A percentile compares a stretch with the other conserved stretches of the same genome.
These are phyloP conservation scores for Notodonta ziczac DNA, from an alignment of 2,888 invertebrate genomes.

Conservation along the genomic window DNA sequence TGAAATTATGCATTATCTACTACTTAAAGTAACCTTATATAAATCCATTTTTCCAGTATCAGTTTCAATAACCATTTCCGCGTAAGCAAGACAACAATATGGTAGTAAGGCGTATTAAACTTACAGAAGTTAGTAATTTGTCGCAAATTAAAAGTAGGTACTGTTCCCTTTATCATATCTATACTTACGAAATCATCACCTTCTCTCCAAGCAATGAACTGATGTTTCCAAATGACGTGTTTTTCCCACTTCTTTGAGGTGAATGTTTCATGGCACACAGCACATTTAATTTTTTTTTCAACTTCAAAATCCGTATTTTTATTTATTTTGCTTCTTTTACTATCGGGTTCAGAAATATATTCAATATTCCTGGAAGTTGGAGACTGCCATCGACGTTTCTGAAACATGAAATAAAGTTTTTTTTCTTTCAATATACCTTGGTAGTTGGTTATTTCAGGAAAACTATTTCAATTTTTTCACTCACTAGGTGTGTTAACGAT, in stretches of 20 bases:
- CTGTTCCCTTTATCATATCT: background rate
- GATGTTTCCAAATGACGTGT: constrained; percentile 50
- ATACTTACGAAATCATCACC: constrained; percentile 52
- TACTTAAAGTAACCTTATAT: too few species aligned
- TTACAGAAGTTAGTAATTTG: too few species aligned
- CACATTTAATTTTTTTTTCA: constrained; percentile 53
- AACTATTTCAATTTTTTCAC: background rate
- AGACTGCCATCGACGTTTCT: constrained; percentile 24
- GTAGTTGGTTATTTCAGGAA: too few species aligned
- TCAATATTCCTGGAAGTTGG: background rate
- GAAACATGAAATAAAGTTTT: constrained; percentile 6
- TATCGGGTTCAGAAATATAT: constrained; percentile 14
- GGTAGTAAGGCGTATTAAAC: too few species aligned
- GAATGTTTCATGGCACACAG: constrained; percentile 46
- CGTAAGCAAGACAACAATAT: too few species aligned
- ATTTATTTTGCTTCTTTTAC: constrained; percentile 18
- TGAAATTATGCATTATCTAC: too few species aligned
- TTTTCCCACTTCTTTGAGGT: constrained; percentile 48
- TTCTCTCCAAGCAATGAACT: constrained; percentile 51
- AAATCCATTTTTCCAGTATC: background rate
- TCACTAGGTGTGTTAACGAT: constrained; percentile 12
- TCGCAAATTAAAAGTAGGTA: too few species aligned
- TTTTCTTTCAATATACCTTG: background rate
- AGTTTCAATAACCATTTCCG: too few species aligned
- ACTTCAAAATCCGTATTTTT: too few species aligned